phyloP scores from a whole-genome alignment of 1,140 invertebrate species.

The Medauroidea extradentata region DNA sequence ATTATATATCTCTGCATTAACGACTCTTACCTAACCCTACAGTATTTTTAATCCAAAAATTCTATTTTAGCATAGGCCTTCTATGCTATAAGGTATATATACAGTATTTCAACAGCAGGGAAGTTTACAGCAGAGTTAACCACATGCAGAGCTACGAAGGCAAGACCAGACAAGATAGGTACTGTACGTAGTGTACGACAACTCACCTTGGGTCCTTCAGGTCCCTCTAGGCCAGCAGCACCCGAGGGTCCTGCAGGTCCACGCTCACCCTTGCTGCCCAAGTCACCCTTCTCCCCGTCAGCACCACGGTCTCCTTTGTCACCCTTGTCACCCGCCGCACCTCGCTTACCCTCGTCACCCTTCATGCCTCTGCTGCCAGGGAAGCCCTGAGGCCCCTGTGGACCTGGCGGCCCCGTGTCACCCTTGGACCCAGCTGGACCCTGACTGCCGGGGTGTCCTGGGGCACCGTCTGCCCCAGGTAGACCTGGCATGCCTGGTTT shows the following conservation, averaged over 20 bases:
- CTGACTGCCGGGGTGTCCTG: constrained; percentile 65
- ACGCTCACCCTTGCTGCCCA: constrained; percentile 68
- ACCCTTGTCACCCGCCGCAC: constrained; percentile 60
- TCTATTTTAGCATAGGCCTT: too few species aligned
- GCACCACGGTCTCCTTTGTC: constrained; percentile 61
- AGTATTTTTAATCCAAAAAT: too few species aligned
- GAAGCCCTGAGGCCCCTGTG: constrained; percentile 68
- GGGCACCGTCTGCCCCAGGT: constrained; percentile 66
- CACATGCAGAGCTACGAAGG: too few species aligned
- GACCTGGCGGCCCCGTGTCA: constrained; percentile 59
- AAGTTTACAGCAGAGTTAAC: too few species aligned
- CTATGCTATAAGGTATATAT: too few species aligned
- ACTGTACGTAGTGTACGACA: too few species aligned
- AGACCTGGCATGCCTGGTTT: constrained; percentile 69
- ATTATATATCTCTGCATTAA: too few species aligned
- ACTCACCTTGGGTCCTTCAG: constrained; percentile 73
- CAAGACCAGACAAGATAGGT: too few species aligned
- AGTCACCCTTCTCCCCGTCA: constrained; percentile 74
- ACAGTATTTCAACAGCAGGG: too few species aligned
- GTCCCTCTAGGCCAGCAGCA: constrained; percentile 69
- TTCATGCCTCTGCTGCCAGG: constrained; percentile 68
- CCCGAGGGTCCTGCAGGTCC: constrained; percentile 63
- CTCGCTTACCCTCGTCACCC: constrained; percentile 71
- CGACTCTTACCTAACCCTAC: too few species aligned
- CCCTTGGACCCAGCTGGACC: constrained; percentile 62